phyloP scores from a whole-genome alignment of 92 coral and sea anemone species.

The Porites rus region DNA sequence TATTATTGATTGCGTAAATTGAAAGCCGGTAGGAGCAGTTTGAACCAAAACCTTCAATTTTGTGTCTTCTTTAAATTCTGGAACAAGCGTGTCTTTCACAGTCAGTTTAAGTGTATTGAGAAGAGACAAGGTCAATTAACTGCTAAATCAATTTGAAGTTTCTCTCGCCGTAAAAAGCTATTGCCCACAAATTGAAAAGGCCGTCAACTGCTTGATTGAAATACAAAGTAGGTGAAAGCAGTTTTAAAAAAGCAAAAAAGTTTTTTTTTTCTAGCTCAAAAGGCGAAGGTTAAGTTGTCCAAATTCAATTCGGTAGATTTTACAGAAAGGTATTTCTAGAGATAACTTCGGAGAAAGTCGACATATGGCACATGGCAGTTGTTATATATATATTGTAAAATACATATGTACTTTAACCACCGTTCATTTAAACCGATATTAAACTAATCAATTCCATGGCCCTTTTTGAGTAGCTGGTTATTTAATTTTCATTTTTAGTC shows the following conservation, averaged over 20 bases:
- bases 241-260: neutral
- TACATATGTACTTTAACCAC: too few species aligned
- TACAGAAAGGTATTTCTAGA: neutral
- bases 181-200: constrained; percentile 20
- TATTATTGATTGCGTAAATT: neutral
- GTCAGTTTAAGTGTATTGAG: neutral
- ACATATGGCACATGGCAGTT: too few species aligned
- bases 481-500: neutral
- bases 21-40: too few species aligned
- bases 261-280: neutral
- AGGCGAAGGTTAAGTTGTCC: neutral
- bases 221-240: neutral
- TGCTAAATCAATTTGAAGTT: neutral
- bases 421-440: neutral
- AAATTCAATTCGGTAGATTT: neutral
- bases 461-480: neutral
- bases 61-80: neutral
- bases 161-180: neutral
- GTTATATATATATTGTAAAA: too few species aligned
- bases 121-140: neutral
- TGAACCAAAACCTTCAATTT: neutral
- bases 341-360: too few species aligned
- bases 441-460: neutral
- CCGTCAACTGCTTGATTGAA: constrained; percentile 16
- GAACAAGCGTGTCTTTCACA: neutral